Base-by-base conservation (phyloP, 2,888 invertebrate genomes). In the Palloptera scutellata region DNA sequence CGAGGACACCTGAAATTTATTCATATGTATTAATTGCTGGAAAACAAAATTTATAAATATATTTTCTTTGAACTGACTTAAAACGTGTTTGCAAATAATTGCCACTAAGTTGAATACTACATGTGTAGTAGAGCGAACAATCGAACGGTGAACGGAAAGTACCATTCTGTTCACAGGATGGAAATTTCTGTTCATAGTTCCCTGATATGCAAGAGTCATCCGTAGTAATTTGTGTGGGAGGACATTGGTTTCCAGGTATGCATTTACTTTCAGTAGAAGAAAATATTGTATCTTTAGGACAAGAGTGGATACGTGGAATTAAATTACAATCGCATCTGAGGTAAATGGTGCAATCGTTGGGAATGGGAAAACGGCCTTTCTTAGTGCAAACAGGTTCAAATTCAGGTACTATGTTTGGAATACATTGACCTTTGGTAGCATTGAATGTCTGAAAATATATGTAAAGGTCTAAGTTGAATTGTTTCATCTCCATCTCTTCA, bases 81-180 rank as follows among this genome's bases (percentile, higher is more conserved):
- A 78, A 83, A 60, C 86, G 79, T 1, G 78, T 83, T 64, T 85
- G 86, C 65, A 81, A 72, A 70, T 84, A 84, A 8, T 76, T 77
- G 10, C 84, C 82, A 66, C 77, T 81, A 0, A 72, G 64, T 54
- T 81, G 81, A 40, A 78, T 70, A 30, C 77, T 81, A 70, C 87
- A 87, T 0, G 80, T 82, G 68, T 86, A 87, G 69, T 86, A 87
- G 12, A 85, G 66, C 0, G 79, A 77, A 62, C 86, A 86, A 70
- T 86, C 82, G 3, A 74, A 73, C n/a, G 81, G 79, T 1, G 83
- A 84, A 43, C 82, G 75, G 69, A 82, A 86, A 17, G 77, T 77
- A 48, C 86, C 86, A 55, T 81, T 79, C 57, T 76, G 74, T 4
- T 74, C 67, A 72, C 86, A 86, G 2, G 82, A 78, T 12, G 85